Evolutionary conservation across 2,797 vertebrate genomes (phyloP).

Genomic region (Etheostoma nigrum): DNA sequence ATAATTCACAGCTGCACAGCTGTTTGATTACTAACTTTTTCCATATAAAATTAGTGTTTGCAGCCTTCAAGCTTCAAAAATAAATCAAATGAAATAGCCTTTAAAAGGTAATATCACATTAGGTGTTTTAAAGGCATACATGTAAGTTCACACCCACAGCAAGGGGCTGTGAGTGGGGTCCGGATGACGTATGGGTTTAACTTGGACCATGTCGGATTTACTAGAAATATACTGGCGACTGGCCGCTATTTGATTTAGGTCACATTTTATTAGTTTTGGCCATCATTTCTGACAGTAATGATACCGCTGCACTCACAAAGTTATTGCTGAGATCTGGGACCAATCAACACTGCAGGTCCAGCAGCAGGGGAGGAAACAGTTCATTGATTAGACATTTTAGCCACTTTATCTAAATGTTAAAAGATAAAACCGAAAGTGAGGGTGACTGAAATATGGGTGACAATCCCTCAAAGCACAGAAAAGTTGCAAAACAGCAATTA

Average conservation of each 20-base stretch:
- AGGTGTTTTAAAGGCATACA: slow-evolving; percentile 29
- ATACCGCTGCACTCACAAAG: neutral
- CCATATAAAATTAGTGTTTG: slow-evolving; percentile 46
- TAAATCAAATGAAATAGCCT: slow-evolving; percentile 46
- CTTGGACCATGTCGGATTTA: slow-evolving; percentile 14
- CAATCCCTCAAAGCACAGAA: neutral
- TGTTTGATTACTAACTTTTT: slow-evolving; percentile 47
- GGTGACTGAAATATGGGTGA: neutral
- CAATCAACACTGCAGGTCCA: slow-evolving; percentile 1
- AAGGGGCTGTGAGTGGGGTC: slow-evolving; percentile 5
- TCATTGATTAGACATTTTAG: no score
- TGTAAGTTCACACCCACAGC: slow-evolving; percentile 29
- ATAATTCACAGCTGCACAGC: slow-evolving; percentile 51
- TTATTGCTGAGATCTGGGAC: slow-evolving; percentile 26
- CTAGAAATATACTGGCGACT: slow-evolving; percentile 21
- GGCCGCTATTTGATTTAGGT: slow-evolving; percentile 29
- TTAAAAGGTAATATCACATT: slow-evolving; percentile 41
- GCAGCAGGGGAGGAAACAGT: slow-evolving; percentile 13
- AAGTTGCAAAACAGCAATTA: no score
- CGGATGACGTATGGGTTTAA: slow-evolving; percentile 29
- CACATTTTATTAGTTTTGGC: slow-evolving; percentile 20
- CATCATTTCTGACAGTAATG: neutral
- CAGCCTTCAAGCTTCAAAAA: slow-evolving; percentile 37
- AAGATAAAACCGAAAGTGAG: neutral
- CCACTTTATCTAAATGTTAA: no score